Percentiles rank a stretch among this genome's conserved stretches.
These are phyloP conservation scores for Silurus glanis DNA, from an alignment of 2,113 vertebrate species.

Conservation along the genomic window DNA sequence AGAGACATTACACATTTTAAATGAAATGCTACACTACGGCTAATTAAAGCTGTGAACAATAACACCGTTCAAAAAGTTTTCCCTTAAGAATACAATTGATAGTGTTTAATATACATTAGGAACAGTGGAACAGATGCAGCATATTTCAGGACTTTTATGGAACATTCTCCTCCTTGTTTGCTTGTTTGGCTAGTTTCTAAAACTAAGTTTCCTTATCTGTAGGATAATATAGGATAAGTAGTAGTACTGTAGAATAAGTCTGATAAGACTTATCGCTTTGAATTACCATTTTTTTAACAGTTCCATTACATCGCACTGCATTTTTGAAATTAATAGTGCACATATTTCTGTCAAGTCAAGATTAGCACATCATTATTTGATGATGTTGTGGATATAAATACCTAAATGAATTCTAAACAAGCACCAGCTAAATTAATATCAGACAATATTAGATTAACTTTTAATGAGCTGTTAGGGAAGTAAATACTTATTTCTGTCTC, in stretches of 20 bases:
- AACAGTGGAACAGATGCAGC: constrained; percentile 48
- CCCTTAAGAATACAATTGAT: neutral
- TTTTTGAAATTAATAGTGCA: constrained; percentile 58
- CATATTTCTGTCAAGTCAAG: neutral
- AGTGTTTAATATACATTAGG: constrained; percentile 1
- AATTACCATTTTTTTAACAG: constrained; percentile 76
- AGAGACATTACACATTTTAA: neutral
- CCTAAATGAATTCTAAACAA: neutral
- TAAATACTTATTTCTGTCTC: neutral
- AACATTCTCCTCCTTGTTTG: constrained; percentile 58
- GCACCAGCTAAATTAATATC: neutral
- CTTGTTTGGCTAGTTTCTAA: constrained; percentile 72
- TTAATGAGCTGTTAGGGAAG: neutral
- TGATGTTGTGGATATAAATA: neutral
- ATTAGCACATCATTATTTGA: neutral
- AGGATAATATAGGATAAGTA: too few relatives aligned
- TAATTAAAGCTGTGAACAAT: constrained; percentile 17
- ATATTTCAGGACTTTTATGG: constrained; percentile 59
- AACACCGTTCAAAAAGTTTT: constrained; percentile 51
- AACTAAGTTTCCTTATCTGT: constrained; percentile 63
- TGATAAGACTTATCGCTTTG: constrained; percentile 75
- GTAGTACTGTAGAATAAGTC: too few relatives aligned
- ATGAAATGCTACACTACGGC: constrained; percentile 34
- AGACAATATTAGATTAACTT: neutral
- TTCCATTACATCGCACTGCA: constrained; percentile 79